Conservation (phyloP, 1,140 invertebrate genomes). For the Procambarus clarkii region DNA sequence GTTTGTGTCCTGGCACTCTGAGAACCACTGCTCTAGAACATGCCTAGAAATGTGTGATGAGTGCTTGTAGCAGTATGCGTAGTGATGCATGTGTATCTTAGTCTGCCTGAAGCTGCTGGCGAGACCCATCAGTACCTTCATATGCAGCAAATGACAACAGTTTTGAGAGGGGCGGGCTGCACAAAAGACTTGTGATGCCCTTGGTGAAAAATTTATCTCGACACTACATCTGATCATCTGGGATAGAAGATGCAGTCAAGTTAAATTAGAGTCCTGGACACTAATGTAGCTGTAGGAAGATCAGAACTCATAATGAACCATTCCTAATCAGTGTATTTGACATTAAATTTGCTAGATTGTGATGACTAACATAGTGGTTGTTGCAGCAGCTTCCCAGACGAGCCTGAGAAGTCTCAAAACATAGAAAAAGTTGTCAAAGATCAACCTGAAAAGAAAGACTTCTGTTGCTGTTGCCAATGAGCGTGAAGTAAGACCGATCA, state of each 20-base stretch:
- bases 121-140: background rate
- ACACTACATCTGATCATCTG: background rate
- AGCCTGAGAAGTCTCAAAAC: constrained; percentile 40
- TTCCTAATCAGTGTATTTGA: constrained; percentile 22
- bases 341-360: constrained; percentile 29
- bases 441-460: constrained; percentile 47
- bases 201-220: background rate
- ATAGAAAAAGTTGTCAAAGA: constrained; percentile 43
- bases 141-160: background rate
- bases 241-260: background rate
- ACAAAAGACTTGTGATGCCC: background rate
- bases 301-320: constrained; percentile 15
- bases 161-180: background rate
- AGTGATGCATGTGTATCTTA: background rate
- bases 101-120: background rate
- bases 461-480: constrained; percentile 64
- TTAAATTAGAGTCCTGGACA: background rate
- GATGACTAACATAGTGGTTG: constrained; percentile 54
- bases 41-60: background rate
- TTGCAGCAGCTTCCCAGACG: constrained; percentile 53
- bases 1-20: too few species aligned
- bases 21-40: background rate
- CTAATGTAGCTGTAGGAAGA: background rate
- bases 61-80: background rate
- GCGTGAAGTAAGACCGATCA: constrained; percentile 58